Evolutionary conservation across 1,140 invertebrate species (phyloP), one percentile per base, ranked within the genome.

Genomic region (Tribolium castaneum): DNA sequence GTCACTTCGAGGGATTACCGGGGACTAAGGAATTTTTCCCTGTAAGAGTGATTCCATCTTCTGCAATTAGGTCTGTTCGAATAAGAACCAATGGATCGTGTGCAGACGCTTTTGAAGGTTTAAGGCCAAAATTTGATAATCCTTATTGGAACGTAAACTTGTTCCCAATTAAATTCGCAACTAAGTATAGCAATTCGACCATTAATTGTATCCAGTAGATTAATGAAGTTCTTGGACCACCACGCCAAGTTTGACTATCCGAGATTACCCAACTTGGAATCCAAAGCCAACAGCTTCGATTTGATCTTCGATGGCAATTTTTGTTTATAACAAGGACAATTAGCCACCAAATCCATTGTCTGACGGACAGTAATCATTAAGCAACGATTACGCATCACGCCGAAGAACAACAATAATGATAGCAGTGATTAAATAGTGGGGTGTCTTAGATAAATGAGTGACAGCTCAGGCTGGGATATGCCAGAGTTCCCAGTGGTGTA

Each of bases 371-470:
- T 66, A 66, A 66, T 66, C 59, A 66, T 66, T 66, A 66, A 75
- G 81, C 75, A 81, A 81, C 81, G 80, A 81, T 82, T 82, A 82
- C 78, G 81, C 78, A 81, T 81, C 80, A 78, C 76, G 70, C 80
- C 73, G 73, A 81, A 79, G 79, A 81, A 74, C 80, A 79, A 76
- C 79, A 81, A 82, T 83, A 84, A 84, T 82, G 84, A 83, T 84
- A 82, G 81, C 77, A 80, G 81, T 83, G 84, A 85, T 85, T 85
- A 85, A 84, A 83, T 82, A 79, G 78, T 80, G 77, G 82, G 81
- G 82, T 82, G 81, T 83, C 80, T 83, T 82, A 84, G 84, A 84
- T 84, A 84, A 84, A 85, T 85, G 84, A 84, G 81, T 85, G 84
- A 85, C 84, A 85, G 83, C 70, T 79, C 77, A 77, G 77, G 71